A percentile compares a stretch with the other conserved stretches of the same genome.
phyloP scores from a whole-genome alignment of 2,888 invertebrate genomes.

The Cheilosia scutellata region DNA sequence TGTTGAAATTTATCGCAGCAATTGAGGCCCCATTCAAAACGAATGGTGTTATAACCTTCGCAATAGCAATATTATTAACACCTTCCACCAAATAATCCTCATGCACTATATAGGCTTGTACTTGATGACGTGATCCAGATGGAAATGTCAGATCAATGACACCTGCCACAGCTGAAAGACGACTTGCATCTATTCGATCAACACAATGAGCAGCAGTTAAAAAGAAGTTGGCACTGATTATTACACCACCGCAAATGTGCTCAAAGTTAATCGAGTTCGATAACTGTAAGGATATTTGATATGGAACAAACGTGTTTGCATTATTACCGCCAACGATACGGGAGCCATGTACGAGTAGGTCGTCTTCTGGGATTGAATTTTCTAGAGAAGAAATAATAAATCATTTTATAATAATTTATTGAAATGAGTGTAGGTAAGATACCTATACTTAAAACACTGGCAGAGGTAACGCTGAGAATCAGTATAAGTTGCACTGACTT shows the following conservation, averaged over 20 bases:
- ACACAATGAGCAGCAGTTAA: slow-evolving; percentile 9
- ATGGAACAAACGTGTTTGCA: not conserved
- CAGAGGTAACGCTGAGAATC: not conserved
- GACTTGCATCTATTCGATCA: not conserved
- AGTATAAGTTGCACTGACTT: not conserved
- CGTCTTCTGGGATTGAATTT: not conserved
- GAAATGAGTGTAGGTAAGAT: not conserved
- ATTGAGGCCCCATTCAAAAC: not conserved
- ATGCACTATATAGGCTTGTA: not conserved
- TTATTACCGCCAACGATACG: not conserved
- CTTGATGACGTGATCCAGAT: not conserved
- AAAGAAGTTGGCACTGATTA: not conserved
- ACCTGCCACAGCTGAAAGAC: slow-evolving; percentile 4
- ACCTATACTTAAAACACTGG: not conserved
- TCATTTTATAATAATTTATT: not conserved
- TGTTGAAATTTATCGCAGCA: not conserved
- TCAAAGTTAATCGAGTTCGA: not conserved
- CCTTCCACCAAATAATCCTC: not conserved
- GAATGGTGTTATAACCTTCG: not conserved
- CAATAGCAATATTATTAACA: slow-evolving; percentile 7
- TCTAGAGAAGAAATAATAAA: not conserved
- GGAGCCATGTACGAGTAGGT: too few species aligned
- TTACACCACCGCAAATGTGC: not conserved
- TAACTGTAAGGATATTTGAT: not conserved
- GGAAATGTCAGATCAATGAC: not conserved